phyloP scores from a whole-genome alignment of 2,113 vertebrate species.

The Vidua macroura region DNA sequence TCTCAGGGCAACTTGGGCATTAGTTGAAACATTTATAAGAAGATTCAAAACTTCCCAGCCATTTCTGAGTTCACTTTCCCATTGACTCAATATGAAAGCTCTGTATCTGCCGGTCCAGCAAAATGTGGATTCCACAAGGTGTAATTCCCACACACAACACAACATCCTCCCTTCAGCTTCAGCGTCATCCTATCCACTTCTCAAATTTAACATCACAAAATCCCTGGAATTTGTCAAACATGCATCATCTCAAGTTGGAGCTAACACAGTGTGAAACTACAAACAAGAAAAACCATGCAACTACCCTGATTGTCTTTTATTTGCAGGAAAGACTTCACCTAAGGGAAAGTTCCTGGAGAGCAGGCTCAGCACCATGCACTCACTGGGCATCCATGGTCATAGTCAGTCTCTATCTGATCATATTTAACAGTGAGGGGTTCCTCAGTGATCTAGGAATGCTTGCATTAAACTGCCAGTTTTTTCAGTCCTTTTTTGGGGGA shows the following conservation, averaged over 20 bases:
- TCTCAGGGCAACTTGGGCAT: neutral
- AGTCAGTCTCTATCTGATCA: neutral
- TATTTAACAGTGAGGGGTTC: neutral
- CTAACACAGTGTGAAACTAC: neutral
- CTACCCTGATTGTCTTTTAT: neutral
- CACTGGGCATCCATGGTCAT: neutral
- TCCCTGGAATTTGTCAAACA: neutral
- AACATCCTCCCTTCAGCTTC: neutral
- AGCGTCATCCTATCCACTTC: neutral
- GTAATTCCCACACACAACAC: fast-evolving
- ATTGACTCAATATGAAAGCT: fast-evolving
- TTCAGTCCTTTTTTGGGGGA: neutral
- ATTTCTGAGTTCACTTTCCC: neutral
- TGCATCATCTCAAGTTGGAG: neutral
- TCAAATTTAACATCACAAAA: neutral
- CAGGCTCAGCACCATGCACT: neutral
- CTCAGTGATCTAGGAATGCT: neutral
- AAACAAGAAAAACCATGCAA: neutral
- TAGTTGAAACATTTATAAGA: neutral
- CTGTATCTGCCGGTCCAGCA: neutral
- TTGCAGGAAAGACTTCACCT: neutral
- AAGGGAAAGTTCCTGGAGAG: neutral
- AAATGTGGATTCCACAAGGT: neutral
- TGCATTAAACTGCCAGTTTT: neutral
- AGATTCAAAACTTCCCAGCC: neutral